These are phyloP conservation scores for Fratercula arctica DNA, from an alignment of 2,797 vertebrate species.

Conservation along the genomic window DNA sequence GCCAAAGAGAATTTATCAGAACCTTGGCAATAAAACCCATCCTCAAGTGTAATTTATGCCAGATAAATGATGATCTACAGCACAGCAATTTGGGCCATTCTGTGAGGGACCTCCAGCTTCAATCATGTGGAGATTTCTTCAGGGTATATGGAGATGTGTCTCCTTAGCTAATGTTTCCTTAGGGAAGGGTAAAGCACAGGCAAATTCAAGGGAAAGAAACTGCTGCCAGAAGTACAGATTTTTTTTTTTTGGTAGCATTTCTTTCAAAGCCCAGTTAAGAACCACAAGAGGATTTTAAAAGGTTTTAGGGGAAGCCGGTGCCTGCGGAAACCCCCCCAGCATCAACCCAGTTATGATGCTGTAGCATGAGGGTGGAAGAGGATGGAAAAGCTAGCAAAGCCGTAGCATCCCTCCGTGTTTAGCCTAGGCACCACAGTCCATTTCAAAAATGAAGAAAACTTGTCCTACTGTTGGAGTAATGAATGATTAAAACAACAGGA, in stretches of 20 bases:
- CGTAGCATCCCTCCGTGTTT: fast-evolving
- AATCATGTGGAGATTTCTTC: not conserved
- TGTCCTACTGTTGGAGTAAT: not conserved
- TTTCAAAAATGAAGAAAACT: not conserved
- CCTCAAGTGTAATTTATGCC: not conserved
- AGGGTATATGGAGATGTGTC: not conserved
- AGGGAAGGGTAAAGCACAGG: not conserved
- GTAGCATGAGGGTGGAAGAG: not conserved
- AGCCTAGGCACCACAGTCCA: not conserved
- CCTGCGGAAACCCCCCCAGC: not conserved
- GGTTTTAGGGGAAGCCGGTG: not conserved
- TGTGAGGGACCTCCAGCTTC: not conserved
- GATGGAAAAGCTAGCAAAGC: not conserved
- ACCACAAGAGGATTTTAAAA: not conserved
- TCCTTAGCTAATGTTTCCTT: not conserved
- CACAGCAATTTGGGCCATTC: not conserved
- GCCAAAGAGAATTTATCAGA: not conserved
- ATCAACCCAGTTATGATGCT: not conserved
- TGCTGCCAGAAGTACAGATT: not conserved
- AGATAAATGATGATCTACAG: not conserved
- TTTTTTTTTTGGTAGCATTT: not conserved
- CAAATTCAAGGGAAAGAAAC: not conserved
- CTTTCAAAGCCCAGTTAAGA: not conserved
- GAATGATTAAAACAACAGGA: not conserved
- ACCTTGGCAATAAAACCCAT: not conserved